Evolutionary conservation across 2,888 invertebrate species (phyloP), one percentile per base, ranked within the genome.

Genomic region (Tethea ocularis): DNA sequence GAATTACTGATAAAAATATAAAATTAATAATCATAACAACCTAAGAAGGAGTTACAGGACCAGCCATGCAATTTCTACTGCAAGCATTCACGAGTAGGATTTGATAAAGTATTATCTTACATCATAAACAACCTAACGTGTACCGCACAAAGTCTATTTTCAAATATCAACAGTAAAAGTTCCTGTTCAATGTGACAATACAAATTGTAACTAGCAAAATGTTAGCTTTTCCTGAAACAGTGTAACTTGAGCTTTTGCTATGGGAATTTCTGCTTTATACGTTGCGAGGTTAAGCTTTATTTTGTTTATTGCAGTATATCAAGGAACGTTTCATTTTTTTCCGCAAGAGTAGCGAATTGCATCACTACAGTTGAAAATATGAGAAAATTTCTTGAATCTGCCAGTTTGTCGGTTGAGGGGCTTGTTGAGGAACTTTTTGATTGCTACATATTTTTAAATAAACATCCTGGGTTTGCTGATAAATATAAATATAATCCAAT

Each of bases 141-240:
- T 20, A 23, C n/a, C 8, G 22, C 41, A 69, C 52, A 69, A 67
- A 61, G 68, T 63, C 22, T 24, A 68, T 62, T 71, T 60, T 75
- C 38, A 51, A 61, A 55, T 57, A 33, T 53, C 62, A 57, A 51
- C 51, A 26, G 53, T 59, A 59, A 57, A 64, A 74, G 59, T 74
- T 67, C 70, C 69, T 59, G 59, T 73, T 68, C 71, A 61, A 71
- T 74, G 79, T 74, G 78, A 84, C 79, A 84, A 76, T 77, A 81
- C 75, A 83, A 78, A 80, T 78, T 77, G 82, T 79, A 77, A 80
- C 73, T 75, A 77, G 74, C 61, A 62, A 74, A 78, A 67, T 57
- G 68, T 63, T 69, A 51, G 59, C 60, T 72, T 67, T 65, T 64
- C 64, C 63, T 57, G 68, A 67, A 72, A 64, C 36, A 57, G 55